Percentiles rank a stretch among this genome's conserved stretches.
phyloP scores from a whole-genome alignment of 2,797 vertebrate species.

The Sphaeramia orbicularis region DNA sequence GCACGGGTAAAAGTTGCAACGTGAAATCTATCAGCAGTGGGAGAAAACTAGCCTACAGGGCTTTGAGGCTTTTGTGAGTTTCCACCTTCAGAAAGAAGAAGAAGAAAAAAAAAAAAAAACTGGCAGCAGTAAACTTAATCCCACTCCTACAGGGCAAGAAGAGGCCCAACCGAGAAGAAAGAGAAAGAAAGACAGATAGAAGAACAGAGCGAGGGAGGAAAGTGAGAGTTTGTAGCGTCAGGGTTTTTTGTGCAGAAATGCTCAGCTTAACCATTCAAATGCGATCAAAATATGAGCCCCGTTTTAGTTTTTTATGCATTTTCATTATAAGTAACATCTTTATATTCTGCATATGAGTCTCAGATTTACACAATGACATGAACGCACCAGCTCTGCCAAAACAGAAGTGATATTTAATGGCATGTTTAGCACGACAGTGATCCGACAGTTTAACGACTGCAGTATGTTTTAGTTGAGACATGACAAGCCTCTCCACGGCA shows the following conservation, averaged over 20 bases:
- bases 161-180: slow-evolving; percentile 47
- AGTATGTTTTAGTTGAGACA: too few relatives aligned
- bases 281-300: not conserved
- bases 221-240: slow-evolving; percentile 40
- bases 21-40: slow-evolving; percentile 65
- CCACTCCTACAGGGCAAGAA: slow-evolving; percentile 57
- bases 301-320: slow-evolving; percentile 5
- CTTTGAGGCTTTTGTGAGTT: slow-evolving; percentile 67
- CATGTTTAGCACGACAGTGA: slow-evolving; percentile 7
- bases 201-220: slow-evolving; percentile 32
- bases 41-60: slow-evolving; percentile 66
- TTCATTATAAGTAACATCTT: not conserved
- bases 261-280: slow-evolving; percentile 31
- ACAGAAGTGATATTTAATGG: slow-evolving; percentile 13
- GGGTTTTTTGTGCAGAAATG: slow-evolving; percentile 31
- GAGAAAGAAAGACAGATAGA: slow-evolving; percentile 41
- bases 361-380: slow-evolving; percentile 26
- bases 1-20: slow-evolving; percentile 48
- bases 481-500: too few relatives aligned
- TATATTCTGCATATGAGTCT: slow-evolving; percentile 12
- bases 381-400: not conserved
- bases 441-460: slow-evolving; percentile 1
- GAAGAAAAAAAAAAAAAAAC: slow-evolving; percentile 29
- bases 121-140: slow-evolving; percentile 70
- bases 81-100: slow-evolving; percentile 55